phyloP scores from a whole-genome alignment of 2,113 vertebrate genomes.

The Macquaria ambigua region DNA sequence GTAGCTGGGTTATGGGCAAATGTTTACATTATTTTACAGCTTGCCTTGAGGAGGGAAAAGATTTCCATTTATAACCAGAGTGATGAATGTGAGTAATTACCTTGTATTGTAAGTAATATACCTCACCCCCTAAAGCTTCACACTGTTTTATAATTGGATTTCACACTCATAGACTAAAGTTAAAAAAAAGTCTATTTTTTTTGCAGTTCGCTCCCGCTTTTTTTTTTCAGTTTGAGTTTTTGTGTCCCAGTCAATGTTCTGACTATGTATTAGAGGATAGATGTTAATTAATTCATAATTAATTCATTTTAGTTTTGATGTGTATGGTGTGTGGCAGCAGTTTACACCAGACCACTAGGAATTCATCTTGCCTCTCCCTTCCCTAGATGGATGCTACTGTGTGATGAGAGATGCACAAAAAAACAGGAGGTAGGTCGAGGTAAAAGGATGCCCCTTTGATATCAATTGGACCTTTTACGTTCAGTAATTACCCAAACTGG shows the following conservation, averaged over 20 bases:
- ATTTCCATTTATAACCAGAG: constrained; percentile 71
- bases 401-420: constrained; percentile 12
- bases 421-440: not conserved
- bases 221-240: constrained; percentile 7
- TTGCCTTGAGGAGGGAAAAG: constrained; percentile 71
- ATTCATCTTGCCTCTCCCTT: not conserved
- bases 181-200: constrained; percentile 2
- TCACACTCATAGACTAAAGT: constrained; percentile 9
- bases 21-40: constrained; percentile 80
- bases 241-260: not conserved
- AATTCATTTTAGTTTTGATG: not conserved
- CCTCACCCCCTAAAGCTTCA: constrained; percentile 57
- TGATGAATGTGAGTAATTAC: constrained; percentile 78
- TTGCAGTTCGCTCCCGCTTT: not conserved
- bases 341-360: not conserved
- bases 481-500: constrained; percentile 48
- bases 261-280: not conserved
- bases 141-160: constrained; percentile 58
- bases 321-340: not conserved
- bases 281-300: not conserved
- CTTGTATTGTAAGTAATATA: constrained; percentile 65
- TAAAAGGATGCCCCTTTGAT: constrained; percentile 28
- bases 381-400: not conserved
- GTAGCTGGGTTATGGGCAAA: constrained; percentile 73
- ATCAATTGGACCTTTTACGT: constrained; percentile 40